Percentiles rank a stretch among this genome's conserved stretches.
phyloP scores from a whole-genome alignment of 2,113 vertebrate genomes.

The Heloderma charlesbogerti region DNA sequence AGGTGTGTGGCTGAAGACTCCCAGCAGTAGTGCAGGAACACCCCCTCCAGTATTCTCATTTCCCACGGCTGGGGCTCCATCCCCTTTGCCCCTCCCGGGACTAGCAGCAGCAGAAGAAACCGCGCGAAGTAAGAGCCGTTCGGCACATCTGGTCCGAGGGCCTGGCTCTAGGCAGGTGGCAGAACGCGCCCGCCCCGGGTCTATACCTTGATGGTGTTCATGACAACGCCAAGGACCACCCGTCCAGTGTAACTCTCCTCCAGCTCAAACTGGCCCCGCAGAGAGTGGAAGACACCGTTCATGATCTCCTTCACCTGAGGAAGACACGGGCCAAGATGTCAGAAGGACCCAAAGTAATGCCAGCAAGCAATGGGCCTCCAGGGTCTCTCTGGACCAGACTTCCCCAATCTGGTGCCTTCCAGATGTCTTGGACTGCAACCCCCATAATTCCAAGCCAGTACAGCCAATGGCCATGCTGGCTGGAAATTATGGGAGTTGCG shows the following conservation, averaged over 20 bases:
- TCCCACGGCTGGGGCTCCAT: not conserved
- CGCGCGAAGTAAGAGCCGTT: not conserved
- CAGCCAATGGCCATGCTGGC: too few species aligned
- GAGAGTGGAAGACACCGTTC: constrained; percentile 94
- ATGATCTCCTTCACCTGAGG: constrained; percentile 94
- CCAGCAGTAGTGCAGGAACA: not conserved
- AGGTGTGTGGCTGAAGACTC: too few species aligned
- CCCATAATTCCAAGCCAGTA: not conserved
- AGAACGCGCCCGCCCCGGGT: not conserved
- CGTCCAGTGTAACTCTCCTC: constrained; percentile 87
- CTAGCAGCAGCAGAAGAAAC: not conserved
- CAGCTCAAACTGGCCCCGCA: constrained; percentile 90
- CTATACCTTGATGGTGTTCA: constrained; percentile 92
- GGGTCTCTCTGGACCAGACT: not conserved
- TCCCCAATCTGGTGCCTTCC: too few species aligned
- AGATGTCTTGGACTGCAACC: not conserved
- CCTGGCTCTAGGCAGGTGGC: too few species aligned
- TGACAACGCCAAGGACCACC: constrained; percentile 83
- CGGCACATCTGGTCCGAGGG: too few species aligned
- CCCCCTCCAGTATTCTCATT: too few species aligned
- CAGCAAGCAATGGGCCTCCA: too few species aligned
- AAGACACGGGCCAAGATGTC: not conserved
- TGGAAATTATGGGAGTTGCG: too few species aligned
- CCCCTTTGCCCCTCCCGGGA: not conserved
- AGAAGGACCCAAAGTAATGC: not conserved